Evolutionary conservation across 1,140 invertebrate genomes (phyloP).

Genomic region (Drosophila varians): DNA sequence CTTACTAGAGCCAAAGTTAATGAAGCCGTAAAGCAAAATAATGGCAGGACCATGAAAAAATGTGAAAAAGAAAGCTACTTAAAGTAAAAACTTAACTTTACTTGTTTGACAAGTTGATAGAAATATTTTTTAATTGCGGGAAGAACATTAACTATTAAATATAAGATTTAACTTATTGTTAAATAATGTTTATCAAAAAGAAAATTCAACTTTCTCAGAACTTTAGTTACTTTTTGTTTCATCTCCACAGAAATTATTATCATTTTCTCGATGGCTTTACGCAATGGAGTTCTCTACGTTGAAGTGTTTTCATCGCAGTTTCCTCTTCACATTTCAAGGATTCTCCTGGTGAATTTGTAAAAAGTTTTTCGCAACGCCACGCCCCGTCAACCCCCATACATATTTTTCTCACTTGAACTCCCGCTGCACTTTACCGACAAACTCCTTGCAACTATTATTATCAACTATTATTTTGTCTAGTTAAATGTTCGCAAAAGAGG

Average conservation of each 20-base stretch:
- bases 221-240: constrained; percentile 11
- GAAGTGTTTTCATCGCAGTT: constrained; percentile 40
- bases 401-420: constrained; percentile 19
- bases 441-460: constrained; percentile 60
- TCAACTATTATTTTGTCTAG: constrained; percentile 67
- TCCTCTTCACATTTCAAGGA: constrained; percentile 45
- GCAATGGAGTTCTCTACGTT: constrained; percentile 2
- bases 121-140: neutral
- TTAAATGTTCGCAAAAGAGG: constrained; percentile 54
- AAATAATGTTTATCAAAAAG: neutral
- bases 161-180: constrained; percentile 5
- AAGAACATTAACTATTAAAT: neutral
- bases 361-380: constrained; percentile 21
- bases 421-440: constrained; percentile 35
- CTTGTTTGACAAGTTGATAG: constrained; percentile 37
- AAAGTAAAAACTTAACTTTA: constrained; percentile 19
- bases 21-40: constrained; percentile 42
- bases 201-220: neutral
- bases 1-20: constrained; percentile 60
- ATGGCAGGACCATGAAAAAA: neutral
- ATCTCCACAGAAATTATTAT: constrained; percentile 38
- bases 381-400: neutral
- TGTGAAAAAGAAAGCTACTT: neutral
- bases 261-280: constrained; percentile 20
- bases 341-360: constrained; percentile 35